phyloP scores from a whole-genome alignment of 2,888 invertebrate genomes.

The Leptinotarsa haldemani region DNA sequence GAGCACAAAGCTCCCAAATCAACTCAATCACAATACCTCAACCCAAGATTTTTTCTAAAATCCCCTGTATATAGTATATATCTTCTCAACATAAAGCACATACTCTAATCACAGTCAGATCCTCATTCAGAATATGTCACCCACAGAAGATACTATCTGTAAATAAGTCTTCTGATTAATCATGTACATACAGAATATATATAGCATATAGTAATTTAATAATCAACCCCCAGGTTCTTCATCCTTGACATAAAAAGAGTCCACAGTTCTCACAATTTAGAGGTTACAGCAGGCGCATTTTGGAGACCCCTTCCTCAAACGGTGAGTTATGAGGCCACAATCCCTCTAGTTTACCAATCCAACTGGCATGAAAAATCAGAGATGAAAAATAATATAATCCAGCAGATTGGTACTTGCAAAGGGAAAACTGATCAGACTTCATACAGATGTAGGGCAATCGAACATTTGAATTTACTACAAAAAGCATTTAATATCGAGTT shows the following conservation, averaged over 20 bases:
- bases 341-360: slow-evolving; percentile 17
- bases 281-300: slow-evolving; percentile 36
- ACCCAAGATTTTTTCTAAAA: neutral
- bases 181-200: neutral
- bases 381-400: neutral
- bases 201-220: neutral
- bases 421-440: neutral
- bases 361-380: slow-evolving; percentile 22
- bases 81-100: neutral
- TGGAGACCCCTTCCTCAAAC: slow-evolving; percentile 40
- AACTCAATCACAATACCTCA: neutral
- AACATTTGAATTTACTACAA: neutral
- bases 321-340: slow-evolving; percentile 37
- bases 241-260: neutral
- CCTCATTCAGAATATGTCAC: neutral
- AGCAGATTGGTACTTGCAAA: neutral
- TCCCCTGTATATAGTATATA: neutral
- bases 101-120: neutral
- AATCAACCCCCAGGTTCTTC: neutral
- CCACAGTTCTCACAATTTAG: neutral
- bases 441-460: neutral
- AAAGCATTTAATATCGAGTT: neutral
- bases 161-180: too few relatives aligned
- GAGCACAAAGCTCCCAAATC: neutral
- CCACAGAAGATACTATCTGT: too few relatives aligned